Base-by-base conservation (phyloP, 2,113 vertebrate species). In the Argyrosomus japonicus region DNA sequence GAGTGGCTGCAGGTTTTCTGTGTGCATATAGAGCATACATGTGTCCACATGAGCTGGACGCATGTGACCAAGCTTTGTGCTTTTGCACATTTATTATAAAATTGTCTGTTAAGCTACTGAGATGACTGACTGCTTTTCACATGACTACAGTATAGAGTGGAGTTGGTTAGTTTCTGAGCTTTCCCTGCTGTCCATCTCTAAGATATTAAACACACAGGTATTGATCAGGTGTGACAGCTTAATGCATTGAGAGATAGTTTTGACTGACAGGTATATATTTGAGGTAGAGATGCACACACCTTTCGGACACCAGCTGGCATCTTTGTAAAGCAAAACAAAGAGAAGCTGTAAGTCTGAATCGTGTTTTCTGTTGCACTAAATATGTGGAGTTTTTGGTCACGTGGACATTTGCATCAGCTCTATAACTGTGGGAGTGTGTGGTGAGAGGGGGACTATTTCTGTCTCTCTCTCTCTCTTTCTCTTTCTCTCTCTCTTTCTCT, bases 381-480 rank as follows among this genome's bases (percentile, higher is more conserved):
- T 75, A 68, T 88, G 57, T 51, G 9, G 54, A 58, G 36, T 84
- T 79, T 36, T 64, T 68, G 68, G 32, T 79, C 50, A 63, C 5
- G 29, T 84, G 62, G 67, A 75, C 7, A 82, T 87, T 63, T 87
- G 70, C 21, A 81, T 83, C 58, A 85, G 75, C 77, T 84, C 63
- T 67, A n/a, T 76, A 64, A 53, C 54, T 85, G 83, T 79, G 75
- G 32, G 79, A 57, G 62, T 63, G 54, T 77, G 75, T 72, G 86
- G 51, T 61, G 71, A 53, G 13, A 58, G 48, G 21, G 13, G 61
- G 68, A 56, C 68, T 86, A 65, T 89, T 73, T 87, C 40, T 67
- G 15, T 74, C 43, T 32, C 18, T 73, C 21, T 40, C 19, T 32
- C 11, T 21, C 5, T 19, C 9, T 32, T 9, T 54, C 21, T 56